Evolutionary conservation across 2,797 vertebrate genomes (phyloP), one percentile per base, ranked within the genome.

Genomic region (Poecilia wingei): DNA sequence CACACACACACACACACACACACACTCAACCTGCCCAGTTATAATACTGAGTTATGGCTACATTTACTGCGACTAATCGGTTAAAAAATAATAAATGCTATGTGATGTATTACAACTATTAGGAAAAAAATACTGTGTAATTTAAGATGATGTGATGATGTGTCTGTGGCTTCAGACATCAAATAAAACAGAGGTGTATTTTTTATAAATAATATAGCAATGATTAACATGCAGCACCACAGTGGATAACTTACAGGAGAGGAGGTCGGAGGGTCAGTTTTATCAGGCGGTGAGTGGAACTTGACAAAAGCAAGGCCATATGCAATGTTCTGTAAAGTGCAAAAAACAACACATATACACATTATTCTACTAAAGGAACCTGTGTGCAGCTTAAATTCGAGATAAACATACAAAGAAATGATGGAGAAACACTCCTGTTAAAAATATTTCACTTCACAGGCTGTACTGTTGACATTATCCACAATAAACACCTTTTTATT

Each of bases 261-360:
- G 6, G 95, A 78, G 3, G 89, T 69, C 7, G 90, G 71, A 79
- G 86, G 89, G 33, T 97, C 96, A 0, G 91, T 94, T 88, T 95
- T 95, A 80, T 97, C 96, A 1, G 97, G 97, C 10, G 96, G 96
- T 0, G 97, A 98, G 81, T 98, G 96, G 83, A 98, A 96, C 84
- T 95, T 96, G 18, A 98, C 90, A 79, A 98, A 98, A 43, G 97
- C 94, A 64, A 98, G 87, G 66, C 97, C 97, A 0, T 97, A 98
- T 0, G 96, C 95, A 41, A 97, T 92, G 77, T 95, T 97, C 97
- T 98, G 78, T 0, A 28, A 84, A 73, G 28, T 0, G 41, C 12
- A 69, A n/a, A 25, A 86, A 18, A 75, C 57, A 28, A 88, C 3
- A 85, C 6, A 80, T 46, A 74, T 18, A 20, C 31, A 59, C 28